Evolutionary conservation across 2,797 vertebrate genomes (phyloP), one percentile per base, ranked within the genome.

Genomic region (Hippoglossus hippoglossus): DNA sequence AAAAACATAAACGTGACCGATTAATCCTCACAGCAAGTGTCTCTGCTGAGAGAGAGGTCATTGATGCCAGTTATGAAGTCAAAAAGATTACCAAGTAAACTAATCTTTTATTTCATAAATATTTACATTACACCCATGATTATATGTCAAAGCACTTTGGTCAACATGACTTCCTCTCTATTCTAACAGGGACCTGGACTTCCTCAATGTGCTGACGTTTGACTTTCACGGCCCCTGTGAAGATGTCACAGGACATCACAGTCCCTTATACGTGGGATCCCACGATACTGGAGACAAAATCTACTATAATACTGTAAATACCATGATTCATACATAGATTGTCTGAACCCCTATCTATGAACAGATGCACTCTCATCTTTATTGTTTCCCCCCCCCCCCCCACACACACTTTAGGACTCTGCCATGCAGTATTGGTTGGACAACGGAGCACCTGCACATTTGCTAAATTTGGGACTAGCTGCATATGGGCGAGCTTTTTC

Each of bases 221-320:
- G 93, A 95, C 70, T 90, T 94, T 41, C 93, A 93, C 50, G 94
- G 93, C 16, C n/a, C 81, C 6, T 93, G 88, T 93, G 92, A 95
- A 36, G 73, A 16, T 4, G 80, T 90, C 66, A 94, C 92, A 31
- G 92, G 90, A 36, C 93, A 95, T 69, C 94, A 95, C 70, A 96
- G 94, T 71, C 94, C 94, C 19, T 83, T 96, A 10, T 92, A 72
- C 77, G 39, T 12, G 9, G 82, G 89, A 12, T 80, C 89, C 36
- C 13, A 79, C 18, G 87, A 94, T 66, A 73, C 76, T 34, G 91
- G 89, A 64, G 65, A 86, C 8, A 59, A 82, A 6, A 71, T 81
- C 52, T 83, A 88, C 67, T 89, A 77, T 3, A 95, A 94, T 60
- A 92, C 90, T 72, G 94, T 94, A 79, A 89, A 75, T 56, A 72